Conservation (phyloP, 2,888 invertebrate species). For the Thera britannica region DNA sequence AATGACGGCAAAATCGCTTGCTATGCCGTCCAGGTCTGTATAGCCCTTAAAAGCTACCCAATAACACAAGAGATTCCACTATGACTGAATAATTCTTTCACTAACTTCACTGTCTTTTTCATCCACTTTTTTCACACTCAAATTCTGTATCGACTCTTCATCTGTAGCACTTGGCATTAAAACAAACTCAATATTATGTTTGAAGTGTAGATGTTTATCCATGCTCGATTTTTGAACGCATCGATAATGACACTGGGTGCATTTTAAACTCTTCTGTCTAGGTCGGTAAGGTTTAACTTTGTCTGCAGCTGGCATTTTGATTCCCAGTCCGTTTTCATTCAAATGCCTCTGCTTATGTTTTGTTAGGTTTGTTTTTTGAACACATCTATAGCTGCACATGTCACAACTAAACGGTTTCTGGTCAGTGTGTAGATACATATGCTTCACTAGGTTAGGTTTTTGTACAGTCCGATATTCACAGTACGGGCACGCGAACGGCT, state of each 20-base stretch:
- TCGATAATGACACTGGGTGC: constrained; percentile 70
- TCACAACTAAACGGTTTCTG: constrained; percentile 81
- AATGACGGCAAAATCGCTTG: too few species aligned
- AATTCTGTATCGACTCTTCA: constrained; percentile 58
- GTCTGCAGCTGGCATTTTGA: constrained; percentile 53
- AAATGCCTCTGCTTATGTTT: constrained; percentile 79
- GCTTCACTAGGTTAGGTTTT: constrained; percentile 81
- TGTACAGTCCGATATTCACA: constrained; percentile 81
- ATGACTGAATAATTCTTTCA: constrained; percentile 26
- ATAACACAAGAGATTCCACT: constrained; percentile 15
- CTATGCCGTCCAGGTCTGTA: too few species aligned
- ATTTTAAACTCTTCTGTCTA: constrained; percentile 75
- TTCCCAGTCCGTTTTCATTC: constrained; percentile 67
- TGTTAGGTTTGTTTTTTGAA: constrained; percentile 79
- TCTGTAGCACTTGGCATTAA: constrained; percentile 47
- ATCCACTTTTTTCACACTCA: constrained; percentile 61
- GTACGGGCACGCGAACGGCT: constrained; percentile 79
- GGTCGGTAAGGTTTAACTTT: constrained; percentile 74
- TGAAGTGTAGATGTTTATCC: constrained; percentile 77
- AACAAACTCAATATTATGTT: constrained; percentile 59
- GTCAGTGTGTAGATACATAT: constrained; percentile 81
- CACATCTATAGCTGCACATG: constrained; percentile 76
- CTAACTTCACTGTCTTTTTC: constrained; percentile 19
- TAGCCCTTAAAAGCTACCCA: not conserved
- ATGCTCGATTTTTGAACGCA: constrained; percentile 78